Evolutionary conservation across 2,888 invertebrate genomes (phyloP).

Genomic region (Pammene aurita): DNA sequence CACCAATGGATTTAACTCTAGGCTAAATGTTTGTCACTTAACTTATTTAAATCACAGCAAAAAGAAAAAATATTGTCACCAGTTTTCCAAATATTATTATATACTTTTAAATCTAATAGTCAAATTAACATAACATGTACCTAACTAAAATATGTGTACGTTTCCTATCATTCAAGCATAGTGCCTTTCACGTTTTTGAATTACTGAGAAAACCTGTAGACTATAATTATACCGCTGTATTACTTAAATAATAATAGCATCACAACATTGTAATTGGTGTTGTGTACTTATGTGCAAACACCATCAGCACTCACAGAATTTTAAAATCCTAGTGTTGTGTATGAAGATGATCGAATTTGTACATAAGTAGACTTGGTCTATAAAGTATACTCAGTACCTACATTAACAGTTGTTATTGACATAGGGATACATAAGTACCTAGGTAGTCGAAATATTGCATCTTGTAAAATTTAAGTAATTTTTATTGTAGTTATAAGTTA

Average conservation of each 20-base stretch:
- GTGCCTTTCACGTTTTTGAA: constrained; percentile 74
- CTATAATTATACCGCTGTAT: constrained; percentile 34
- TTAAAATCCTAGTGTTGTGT: constrained; percentile 48
- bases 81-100: constrained; percentile 35
- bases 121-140: constrained; percentile 41
- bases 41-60: constrained; percentile 47
- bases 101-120: constrained; percentile 39
- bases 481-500: constrained; percentile 63
- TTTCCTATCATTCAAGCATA: constrained; percentile 70
- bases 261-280: constrained; percentile 1
- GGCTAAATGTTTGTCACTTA: constrained; percentile 46
- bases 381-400: constrained; percentile 55
- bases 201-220: constrained; percentile 47
- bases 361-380: constrained; percentile 52
- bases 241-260: constrained; percentile 26
- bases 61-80: constrained; percentile 45
- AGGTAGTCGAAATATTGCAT: constrained; percentile 66
- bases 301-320: constrained; percentile 13
- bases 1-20: constrained; percentile 51
- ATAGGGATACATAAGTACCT: constrained; percentile 59
- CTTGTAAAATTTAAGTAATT: constrained; percentile 66
- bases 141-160: constrained; percentile 39
- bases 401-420: constrained; percentile 59
- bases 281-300: constrained; percentile 1
- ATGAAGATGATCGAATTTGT: constrained; percentile 62